A percentile compares a stretch with the other conserved stretches of the same genome.
phyloP scores from a whole-genome alignment of 2,797 vertebrate genomes.

The Chromobotia macracanthus region DNA sequence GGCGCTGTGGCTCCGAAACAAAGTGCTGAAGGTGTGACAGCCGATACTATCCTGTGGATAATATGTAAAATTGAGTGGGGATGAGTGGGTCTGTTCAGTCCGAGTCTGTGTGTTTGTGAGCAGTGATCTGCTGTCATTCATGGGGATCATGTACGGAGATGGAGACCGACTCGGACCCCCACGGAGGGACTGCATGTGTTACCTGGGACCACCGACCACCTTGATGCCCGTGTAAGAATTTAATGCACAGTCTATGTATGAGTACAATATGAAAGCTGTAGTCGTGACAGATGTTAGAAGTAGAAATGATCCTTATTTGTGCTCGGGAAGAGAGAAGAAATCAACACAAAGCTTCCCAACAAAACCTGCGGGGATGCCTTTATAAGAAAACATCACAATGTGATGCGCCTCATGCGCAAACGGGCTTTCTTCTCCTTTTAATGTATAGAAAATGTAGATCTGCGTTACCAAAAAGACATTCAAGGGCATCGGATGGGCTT shows the following conservation, averaged over 20 bases:
- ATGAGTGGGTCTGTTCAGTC: conserved; percentile 60
- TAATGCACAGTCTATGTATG: conserved; percentile 33
- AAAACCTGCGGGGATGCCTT: background rate
- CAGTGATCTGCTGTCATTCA: conserved; percentile 56
- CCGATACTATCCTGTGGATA: conserved; percentile 48
- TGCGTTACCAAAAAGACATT: background rate
- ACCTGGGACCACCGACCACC: conserved; percentile 79
- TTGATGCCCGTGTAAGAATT: conserved; percentile 80
- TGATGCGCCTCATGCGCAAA: background rate
- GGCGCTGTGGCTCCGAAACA: conserved; percentile 64
- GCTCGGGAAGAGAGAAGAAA: background rate
- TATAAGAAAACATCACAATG: too few relatives aligned
- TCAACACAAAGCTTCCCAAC: background rate
- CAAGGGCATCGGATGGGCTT: background rate
- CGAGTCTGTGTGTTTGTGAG: conserved; percentile 39
- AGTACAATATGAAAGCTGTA: background rate
- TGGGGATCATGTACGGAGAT: conserved; percentile 76
- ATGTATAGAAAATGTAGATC: background rate
- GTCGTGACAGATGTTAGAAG: background rate
- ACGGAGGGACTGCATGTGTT: conserved; percentile 80
- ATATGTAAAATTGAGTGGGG: conserved; percentile 58
- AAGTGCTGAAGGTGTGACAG: conserved; percentile 42
- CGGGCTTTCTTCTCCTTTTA: background rate
- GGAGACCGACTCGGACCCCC: conserved; percentile 77
- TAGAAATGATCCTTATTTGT: background rate